Conservation (phyloP, 2,113 vertebrate genomes). For the Rhadina sibilatrix region DNA sequence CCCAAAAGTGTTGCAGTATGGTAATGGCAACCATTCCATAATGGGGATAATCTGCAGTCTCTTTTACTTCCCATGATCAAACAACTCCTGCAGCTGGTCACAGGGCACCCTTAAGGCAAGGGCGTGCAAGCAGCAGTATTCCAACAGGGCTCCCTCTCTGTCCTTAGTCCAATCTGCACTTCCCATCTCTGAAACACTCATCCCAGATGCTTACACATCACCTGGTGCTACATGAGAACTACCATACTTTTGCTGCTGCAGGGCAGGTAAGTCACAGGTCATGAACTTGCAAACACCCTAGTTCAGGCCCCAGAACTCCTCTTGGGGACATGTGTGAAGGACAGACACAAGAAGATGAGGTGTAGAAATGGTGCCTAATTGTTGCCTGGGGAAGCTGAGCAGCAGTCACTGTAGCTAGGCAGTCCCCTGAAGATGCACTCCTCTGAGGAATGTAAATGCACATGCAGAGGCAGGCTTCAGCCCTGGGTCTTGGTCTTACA, state of each 20-base stretch:
- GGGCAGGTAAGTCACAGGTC: not conserved
- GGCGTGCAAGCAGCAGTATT: not conserved
- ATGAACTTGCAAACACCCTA: not conserved
- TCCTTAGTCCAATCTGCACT: fast-evolving
- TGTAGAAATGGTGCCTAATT: not conserved
- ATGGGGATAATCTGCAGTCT: not conserved
- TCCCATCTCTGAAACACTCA: not conserved
- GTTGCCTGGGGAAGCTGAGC: not conserved
- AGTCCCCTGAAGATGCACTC: not conserved
- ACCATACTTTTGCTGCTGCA: not conserved
- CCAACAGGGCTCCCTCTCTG: not conserved
- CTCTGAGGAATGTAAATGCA: not conserved
- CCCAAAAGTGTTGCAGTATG: not conserved
- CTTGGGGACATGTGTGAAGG: not conserved
- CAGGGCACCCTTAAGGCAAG: not conserved
- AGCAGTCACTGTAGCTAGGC: not conserved
- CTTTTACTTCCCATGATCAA: not conserved
- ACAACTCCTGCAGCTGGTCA: not conserved
- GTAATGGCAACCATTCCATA: not conserved
- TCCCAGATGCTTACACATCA: not conserved
- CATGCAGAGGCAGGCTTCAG: not conserved
- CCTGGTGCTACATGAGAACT: not conserved
- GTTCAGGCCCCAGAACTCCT: not conserved
- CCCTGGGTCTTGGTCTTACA: not conserved
- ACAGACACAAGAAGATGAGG: not conserved